Base-by-base conservation (phyloP, 2,797 vertebrate species). In the Buceros bicornis region DNA sequence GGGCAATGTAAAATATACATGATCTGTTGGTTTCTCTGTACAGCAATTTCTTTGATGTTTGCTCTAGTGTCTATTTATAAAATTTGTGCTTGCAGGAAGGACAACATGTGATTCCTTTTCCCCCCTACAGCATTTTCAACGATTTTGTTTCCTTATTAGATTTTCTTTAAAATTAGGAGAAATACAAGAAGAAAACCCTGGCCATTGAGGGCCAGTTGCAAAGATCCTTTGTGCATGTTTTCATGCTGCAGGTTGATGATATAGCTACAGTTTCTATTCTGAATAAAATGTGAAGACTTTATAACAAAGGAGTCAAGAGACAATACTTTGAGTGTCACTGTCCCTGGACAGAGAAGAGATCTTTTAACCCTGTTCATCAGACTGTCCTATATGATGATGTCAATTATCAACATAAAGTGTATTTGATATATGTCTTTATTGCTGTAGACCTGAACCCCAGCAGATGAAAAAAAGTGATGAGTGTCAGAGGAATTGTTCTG, bases 121-220 rank as follows among this genome's bases (percentile, higher is more conserved):
- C 40, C 42, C 92, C 72, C 80, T 81, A 21, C 87, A 97, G 89
- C 43, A 83, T 84, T 87, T 87, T 86, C 84, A 95, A 96, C 74
- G 87, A 95, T 92, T 96, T 92, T 86, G 77, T 97, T 97, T 97
- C 89, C 84, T 94, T 93, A 82, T 93, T 84, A 86, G 61, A 84
- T 72, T 91, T 73, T 81, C 91, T 96, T 97, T 93, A 80, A 94
- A 93, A 93, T 80, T 82, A 94, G 73, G 62, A 85, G 60, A 69
- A 62, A 82, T 50, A 33, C 26, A 62, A 47, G 58, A 48, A 42
- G 40, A 33, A 81, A 82, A 90, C 42, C 53, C 50, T 82, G 92
- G 28, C 45, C 64, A 70, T 93, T 89, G 3, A 2, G 70, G 73
- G 80, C 81, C 84, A 90, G 65, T 92, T 71, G 47, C 67, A 95